Conservation (phyloP, 1,140 invertebrate species). For the Gryllus bimaculatus region DNA sequence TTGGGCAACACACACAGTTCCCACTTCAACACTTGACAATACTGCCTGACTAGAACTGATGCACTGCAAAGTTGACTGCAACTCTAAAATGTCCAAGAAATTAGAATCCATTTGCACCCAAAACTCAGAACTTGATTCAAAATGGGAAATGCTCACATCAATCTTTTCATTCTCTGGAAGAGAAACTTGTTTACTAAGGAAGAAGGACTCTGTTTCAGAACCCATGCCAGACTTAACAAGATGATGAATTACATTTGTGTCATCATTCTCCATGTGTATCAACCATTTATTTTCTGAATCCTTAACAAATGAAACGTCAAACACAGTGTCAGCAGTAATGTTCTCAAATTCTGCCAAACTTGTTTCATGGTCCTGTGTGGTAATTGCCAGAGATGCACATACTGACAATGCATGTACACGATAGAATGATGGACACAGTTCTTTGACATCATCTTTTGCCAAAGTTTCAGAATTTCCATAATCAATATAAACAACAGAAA, state of each 20-base stretch:
- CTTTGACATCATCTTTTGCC: conserved; percentile 22
- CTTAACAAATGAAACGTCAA: conserved; percentile 29
- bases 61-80: not conserved
- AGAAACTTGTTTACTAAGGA: not conserved
- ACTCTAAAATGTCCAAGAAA: conserved; percentile 41
- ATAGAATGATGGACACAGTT: conserved; percentile 17
- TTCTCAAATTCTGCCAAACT: conserved; percentile 20
- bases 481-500: conserved; percentile 39
- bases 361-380: conserved; percentile 29
- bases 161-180: not conserved
- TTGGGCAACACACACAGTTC: conserved; percentile 40
- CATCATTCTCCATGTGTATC: conserved; percentile 33
- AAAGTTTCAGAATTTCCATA: conserved; percentile 41
- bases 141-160: conserved; percentile 41
- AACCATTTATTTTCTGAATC: conserved; percentile 33
- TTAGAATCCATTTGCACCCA: conserved; percentile 51
- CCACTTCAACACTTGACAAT: conserved; percentile 22
- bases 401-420: conserved; percentile 41
- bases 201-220: not conserved
- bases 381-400: conserved; percentile 34
- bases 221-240: conserved; percentile 36
- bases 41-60: not conserved
- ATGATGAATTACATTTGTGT: conserved; percentile 33
- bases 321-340: conserved; percentile 26
- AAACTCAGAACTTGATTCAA: conserved; percentile 48